Evolutionary conservation across 2,888 invertebrate species (phyloP).

Genomic region (Stomorhina lunata): DNA sequence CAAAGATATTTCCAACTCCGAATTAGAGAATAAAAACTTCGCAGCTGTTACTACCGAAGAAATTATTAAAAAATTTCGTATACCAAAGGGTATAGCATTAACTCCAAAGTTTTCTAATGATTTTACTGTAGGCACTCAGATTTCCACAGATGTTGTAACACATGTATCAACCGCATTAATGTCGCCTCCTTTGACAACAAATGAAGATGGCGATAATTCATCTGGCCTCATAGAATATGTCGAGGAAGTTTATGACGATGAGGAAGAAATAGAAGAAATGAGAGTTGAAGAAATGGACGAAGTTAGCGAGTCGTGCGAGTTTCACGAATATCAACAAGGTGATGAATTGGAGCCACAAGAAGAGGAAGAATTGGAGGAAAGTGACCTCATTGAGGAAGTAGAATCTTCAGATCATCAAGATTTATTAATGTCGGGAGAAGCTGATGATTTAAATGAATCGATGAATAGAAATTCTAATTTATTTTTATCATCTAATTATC

Average conservation of each 20-base stretch:
- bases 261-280: constrained; percentile 35
- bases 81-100: constrained; percentile 77
- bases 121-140: constrained; percentile 13
- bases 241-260: constrained; percentile 66
- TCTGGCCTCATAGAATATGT: constrained; percentile 67
- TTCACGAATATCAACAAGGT: constrained; percentile 41
- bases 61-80: constrained; percentile 77
- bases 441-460: constrained; percentile 40
- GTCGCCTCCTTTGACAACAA: constrained; percentile 46
- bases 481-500: constrained; percentile 16
- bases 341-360: constrained; percentile 19
- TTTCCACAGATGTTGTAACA: constrained; percentile 15
- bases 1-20: constrained; percentile 14
- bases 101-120: constrained; percentile 71
- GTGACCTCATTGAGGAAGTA: constrained; percentile 58
- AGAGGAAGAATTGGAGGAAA: constrained; percentile 45
- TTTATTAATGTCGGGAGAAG: constrained; percentile 58
- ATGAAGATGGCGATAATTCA: constrained; percentile 65
- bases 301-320: constrained; percentile 33
- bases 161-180: constrained; percentile 29
- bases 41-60: constrained; percentile 73
- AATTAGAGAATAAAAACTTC: constrained; percentile 24
- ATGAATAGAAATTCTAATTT: constrained; percentile 36
- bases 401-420: constrained; percentile 61
- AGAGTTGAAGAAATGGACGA: constrained; percentile 45